Evolutionary conservation across 2,113 vertebrate species (phyloP).

Genomic region (Caranx ignobilis): DNA sequence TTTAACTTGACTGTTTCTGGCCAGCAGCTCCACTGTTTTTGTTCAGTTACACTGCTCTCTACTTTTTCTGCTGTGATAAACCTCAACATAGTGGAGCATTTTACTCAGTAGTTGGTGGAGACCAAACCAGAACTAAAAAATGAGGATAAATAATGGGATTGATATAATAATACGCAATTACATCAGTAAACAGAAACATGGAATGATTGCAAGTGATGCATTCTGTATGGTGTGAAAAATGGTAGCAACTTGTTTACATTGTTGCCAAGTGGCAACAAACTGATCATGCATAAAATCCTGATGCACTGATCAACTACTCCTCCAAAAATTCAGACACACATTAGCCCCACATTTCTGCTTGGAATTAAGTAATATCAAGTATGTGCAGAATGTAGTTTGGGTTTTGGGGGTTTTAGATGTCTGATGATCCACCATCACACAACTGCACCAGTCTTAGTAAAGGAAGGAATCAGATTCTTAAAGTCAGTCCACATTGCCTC

Average conservation of each 20-base stretch:
- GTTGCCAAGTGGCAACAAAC: too few relatives aligned
- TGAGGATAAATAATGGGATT: neutral
- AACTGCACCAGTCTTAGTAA: constrained; percentile 40
- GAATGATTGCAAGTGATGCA: neutral
- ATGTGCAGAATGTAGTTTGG: constrained; percentile 50
- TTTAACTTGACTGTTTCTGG: constrained; percentile 21
- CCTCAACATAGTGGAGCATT: neutral
- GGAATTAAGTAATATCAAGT: constrained; percentile 59
- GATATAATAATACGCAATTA: too few relatives aligned
- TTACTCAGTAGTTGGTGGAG: neutral
- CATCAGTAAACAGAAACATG: neutral
- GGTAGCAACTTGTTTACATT: too few relatives aligned
- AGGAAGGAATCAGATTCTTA: constrained; percentile 38
- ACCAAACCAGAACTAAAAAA: neutral
- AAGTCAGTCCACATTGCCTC: constrained; percentile 66
- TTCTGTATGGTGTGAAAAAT: neutral
- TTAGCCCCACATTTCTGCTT: constrained; percentile 16
- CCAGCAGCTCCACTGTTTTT: constrained; percentile 6
- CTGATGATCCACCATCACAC: constrained; percentile 49
- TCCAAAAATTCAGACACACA: too few relatives aligned
- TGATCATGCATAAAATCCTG: too few relatives aligned
- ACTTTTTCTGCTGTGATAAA: neutral
- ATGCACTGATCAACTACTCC: too few relatives aligned
- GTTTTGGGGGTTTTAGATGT: constrained; percentile 41
- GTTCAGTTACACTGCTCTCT: constrained; percentile 37